Conservation (phyloP, 2,888 invertebrate genomes). For the Fissipunctia ypsillon region DNA sequence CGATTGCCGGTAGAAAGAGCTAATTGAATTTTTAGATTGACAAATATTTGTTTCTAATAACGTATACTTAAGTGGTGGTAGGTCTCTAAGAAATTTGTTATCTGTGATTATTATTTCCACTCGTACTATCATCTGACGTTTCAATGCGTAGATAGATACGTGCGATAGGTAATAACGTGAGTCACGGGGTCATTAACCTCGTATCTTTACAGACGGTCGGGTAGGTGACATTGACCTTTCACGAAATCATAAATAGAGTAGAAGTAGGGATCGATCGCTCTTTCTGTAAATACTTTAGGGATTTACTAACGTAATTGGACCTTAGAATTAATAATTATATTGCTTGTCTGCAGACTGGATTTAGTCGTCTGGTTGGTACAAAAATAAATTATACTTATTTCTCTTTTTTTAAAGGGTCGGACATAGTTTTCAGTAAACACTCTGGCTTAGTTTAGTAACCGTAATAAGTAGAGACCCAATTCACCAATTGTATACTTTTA, state of each 20-base stretch:
- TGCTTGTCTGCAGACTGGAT: slow-evolving; percentile 13
- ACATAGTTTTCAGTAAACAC: neutral
- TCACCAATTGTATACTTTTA: slow-evolving; percentile 5
- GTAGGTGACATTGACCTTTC: slow-evolving; percentile 76
- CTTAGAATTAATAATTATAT: slow-evolving; percentile 7
- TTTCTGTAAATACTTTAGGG: slow-evolving; percentile 21
- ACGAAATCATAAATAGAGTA: slow-evolving; percentile 63
- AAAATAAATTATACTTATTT: neutral
- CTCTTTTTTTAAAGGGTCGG: neutral
- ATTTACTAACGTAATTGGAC: slow-evolving; percentile 35
- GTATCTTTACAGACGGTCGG: slow-evolving; percentile 68
- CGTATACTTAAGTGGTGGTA: neutral
- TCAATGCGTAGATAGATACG: slow-evolving; percentile 42
- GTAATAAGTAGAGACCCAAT: slow-evolving; percentile 10
- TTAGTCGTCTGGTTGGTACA: neutral
- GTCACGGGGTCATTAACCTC: slow-evolving; percentile 69
- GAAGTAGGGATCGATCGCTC: slow-evolving; percentile 54
- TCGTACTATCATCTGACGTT: slow-evolving; percentile 47
- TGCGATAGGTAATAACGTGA: slow-evolving; percentile 61
- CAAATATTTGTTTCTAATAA: slow-evolving; percentile 14
- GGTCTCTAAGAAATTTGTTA: slow-evolving; percentile 31
- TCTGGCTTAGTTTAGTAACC: slow-evolving; percentile 8
- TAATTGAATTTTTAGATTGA: slow-evolving; percentile 15
- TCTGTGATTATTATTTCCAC: slow-evolving; percentile 46
- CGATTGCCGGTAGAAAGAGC: slow-evolving; percentile 8